A percentile compares a stretch with the other conserved stretches of the same genome.
Evolutionary conservation across 2,113 vertebrate species (phyloP).

Genomic region (Psophia crepitans): DNA sequence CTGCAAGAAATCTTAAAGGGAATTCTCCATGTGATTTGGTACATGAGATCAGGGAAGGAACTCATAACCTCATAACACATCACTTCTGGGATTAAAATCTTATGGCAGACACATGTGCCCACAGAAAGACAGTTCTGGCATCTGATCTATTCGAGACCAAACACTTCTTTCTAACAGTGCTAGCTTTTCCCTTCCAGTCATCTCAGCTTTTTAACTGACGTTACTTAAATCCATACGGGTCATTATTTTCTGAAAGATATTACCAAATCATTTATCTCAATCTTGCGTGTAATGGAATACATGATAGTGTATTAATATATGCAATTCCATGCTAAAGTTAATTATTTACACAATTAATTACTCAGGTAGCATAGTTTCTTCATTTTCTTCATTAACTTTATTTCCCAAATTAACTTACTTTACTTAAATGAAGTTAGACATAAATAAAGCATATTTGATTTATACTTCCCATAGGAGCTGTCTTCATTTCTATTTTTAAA

Average conservation of each 20-base stretch:
- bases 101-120: not conserved
- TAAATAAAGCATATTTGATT: not conserved
- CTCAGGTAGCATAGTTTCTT: not conserved
- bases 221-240: not conserved
- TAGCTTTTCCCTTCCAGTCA: not conserved
- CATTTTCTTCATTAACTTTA: not conserved
- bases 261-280: not conserved
- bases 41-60: not conserved
- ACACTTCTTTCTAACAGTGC: not conserved
- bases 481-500: not conserved
- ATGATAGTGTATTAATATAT: not conserved
- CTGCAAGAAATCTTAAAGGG: not conserved
- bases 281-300: not conserved
- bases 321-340: not conserved
- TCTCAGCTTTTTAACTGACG: not conserved
- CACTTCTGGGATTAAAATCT: not conserved
- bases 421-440: not conserved
- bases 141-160: not conserved
- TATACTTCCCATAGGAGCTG: not conserved
- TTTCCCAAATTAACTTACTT: not conserved
- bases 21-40: not conserved
- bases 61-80: not conserved
- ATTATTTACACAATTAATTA: slow-evolving; percentile 23
- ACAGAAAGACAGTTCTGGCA: not conserved
- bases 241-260: not conserved